Conservation (phyloP, 2,888 invertebrate species). For the Eurois occulta region DNA sequence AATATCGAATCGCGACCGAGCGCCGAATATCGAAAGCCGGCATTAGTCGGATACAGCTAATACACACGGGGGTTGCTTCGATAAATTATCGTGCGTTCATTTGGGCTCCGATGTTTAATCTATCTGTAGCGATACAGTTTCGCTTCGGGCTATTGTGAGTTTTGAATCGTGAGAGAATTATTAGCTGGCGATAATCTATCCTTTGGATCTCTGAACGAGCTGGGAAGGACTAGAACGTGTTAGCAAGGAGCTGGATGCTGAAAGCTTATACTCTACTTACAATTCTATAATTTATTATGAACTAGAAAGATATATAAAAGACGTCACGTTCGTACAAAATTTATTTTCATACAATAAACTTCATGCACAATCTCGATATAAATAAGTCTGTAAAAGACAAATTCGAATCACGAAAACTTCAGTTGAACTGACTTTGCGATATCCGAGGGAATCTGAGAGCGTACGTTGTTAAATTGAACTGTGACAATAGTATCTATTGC, state of each 20-base stretch:
- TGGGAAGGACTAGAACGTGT: conserved; percentile 55
- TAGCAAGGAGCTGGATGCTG: conserved; percentile 49
- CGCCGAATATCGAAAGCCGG: conserved; percentile 90
- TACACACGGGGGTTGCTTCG: conserved; percentile 89
- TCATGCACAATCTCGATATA: conserved; percentile 46
- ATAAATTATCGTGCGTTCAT: conserved; percentile 90
- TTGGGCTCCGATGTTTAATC: conserved; percentile 90
- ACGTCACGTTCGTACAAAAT: conserved; percentile 22
- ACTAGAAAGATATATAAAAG: conserved; percentile 22
- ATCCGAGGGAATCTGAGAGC: conserved; percentile 66
- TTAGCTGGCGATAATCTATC: conserved; percentile 61
- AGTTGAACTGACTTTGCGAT: conserved; percentile 57
- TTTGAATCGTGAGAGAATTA: conserved; percentile 74
- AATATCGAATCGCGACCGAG: conserved; percentile 89
- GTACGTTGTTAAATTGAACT: conserved; percentile 75
- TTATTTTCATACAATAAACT: conserved; percentile 53
- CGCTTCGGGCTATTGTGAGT: conserved; percentile 80
- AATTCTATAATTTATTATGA: conserved; percentile 19
- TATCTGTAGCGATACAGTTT: conserved; percentile 84
- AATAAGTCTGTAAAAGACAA: conserved; percentile 58
- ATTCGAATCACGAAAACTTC: conserved; percentile 65
- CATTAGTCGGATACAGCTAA: conserved; percentile 91
- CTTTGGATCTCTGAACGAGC: conserved; percentile 59
- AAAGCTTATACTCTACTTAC: conserved; percentile 35
- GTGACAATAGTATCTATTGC: conserved; percentile 74